Base-by-base conservation (phyloP, 2,888 invertebrate species). In the Creontiades dilutus region DNA sequence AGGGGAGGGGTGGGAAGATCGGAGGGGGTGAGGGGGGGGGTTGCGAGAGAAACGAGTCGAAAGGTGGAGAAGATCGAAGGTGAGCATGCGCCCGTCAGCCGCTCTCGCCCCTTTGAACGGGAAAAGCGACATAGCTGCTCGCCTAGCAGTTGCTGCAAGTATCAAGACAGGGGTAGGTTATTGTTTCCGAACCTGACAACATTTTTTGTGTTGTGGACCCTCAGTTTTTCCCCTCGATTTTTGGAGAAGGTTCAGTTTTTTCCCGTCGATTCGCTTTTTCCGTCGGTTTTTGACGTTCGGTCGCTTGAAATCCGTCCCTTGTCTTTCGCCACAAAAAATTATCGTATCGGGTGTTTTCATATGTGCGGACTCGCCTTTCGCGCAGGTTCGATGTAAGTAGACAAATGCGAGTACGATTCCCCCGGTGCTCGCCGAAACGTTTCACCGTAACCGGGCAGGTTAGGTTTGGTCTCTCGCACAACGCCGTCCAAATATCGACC, bases 341-440 rank as follows among this genome's bases (percentile, higher is more conserved):
- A 11, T 11, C 68, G 68, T 68, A 68, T 68, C 68, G 27, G 9
- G 68, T 68, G 68, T 11, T n/a, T n/a, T 7, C 68, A 68, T 23
- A 68, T 68, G 68, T 68, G 23, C 13, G 68, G 68, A 68, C 11
- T 27, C 4, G 52, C 61, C 75, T 75, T 48, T 28, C 88, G 88
- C 78, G 88, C 88, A 76, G 88, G 80, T 78, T 88, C 37, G 55
- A 88, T 88, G 88, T 88, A 88, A 88, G 88, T 88, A 88, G 78
- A n/a, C 52, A n/a, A 55, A 75, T n/a, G n/a, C n/a, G n/a, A n/a
- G n/a, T n/a, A 37, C 2, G 37, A 23, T 16, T 47, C 47, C 16
- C 86, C 47, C 47, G 23, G 12, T 75, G 16, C 13, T 19, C 55
- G 16, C 75, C 68, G 7, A 37, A 75, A 75, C 86, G 75, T 14